These are phyloP conservation scores for Stratiolaelaps scimitus DNA, from an alignment of 1,140 invertebrate genomes.

Conservation along the genomic window DNA sequence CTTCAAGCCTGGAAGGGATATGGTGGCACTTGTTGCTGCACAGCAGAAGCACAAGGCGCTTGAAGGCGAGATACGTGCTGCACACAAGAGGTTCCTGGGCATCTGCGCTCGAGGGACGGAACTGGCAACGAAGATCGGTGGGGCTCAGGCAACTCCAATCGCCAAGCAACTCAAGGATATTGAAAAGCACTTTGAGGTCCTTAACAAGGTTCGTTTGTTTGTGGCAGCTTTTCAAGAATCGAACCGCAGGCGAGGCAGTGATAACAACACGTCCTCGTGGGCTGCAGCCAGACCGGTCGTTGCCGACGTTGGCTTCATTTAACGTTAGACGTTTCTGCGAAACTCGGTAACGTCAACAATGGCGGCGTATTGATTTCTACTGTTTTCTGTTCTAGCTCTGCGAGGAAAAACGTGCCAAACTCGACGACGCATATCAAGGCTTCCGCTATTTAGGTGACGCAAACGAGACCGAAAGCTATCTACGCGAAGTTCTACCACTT, in stretches of 20 bases:
- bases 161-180: conserved; percentile 20
- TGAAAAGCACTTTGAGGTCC: conserved; percentile 1
- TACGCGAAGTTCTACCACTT: conserved; percentile 79
- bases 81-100: conserved; percentile 20
- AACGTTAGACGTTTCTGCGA: too few species aligned
- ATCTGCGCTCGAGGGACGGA: conserved; percentile 2
- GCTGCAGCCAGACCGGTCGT: too few species aligned
- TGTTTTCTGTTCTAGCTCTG: not conserved
- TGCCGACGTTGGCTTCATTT: too few species aligned
- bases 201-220: conserved; percentile 12
- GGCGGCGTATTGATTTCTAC: too few species aligned
- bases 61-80: not conserved
- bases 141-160: not conserved
- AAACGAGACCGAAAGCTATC: conserved; percentile 94
- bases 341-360: too few species aligned
- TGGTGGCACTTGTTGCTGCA: conserved; percentile 70
- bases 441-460: conserved; percentile 61
- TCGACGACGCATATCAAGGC: conserved; percentile 85
- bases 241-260: too few species aligned
- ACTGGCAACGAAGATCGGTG: conserved; percentile 11
- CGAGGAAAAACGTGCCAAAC: conserved; percentile 55
- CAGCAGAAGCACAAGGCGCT: conserved; percentile 83
- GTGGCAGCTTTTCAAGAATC: too few species aligned
- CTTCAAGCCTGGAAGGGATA: conserved; percentile 80
- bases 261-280: too few species aligned